phyloP scores from a whole-genome alignment of 2,113 vertebrate species.

The Tylochromis polylepis region DNA sequence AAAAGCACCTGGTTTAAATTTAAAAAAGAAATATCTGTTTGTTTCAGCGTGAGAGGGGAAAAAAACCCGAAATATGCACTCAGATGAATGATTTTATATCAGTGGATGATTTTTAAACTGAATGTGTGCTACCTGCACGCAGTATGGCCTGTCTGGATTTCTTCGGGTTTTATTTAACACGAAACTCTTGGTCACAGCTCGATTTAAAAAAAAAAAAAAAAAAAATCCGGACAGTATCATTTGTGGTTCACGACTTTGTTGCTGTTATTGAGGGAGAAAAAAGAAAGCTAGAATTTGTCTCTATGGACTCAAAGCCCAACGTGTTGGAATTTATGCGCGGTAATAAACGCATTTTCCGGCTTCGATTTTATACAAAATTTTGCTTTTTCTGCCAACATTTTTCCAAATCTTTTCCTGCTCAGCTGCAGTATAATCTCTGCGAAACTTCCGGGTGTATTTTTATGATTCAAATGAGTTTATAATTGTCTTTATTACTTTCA shows the following conservation, averaged over 20 bases:
- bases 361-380: background rate
- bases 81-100: background rate
- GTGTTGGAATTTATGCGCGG: background rate
- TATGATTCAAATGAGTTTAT: constrained; percentile 82
- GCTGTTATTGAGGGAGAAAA: background rate
- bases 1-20: background rate
- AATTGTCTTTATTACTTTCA: constrained; percentile 94
- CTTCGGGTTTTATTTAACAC: background rate
- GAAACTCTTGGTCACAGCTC: background rate
- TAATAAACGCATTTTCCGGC: background rate
- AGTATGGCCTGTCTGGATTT: background rate
- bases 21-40: background rate
- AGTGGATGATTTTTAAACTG: background rate
- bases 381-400: background rate
- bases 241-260: background rate
- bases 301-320: background rate
- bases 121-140: background rate
- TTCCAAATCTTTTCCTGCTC: constrained; percentile 19
- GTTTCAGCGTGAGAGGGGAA: background rate
- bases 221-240: background rate
- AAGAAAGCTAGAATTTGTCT: background rate
- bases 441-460: constrained; percentile 67
- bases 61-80: background rate
- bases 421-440: background rate
- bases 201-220: too few species aligned